Base-by-base conservation (phyloP, 2,113 vertebrate genomes). In the Datnioides undecimradiatus region DNA sequence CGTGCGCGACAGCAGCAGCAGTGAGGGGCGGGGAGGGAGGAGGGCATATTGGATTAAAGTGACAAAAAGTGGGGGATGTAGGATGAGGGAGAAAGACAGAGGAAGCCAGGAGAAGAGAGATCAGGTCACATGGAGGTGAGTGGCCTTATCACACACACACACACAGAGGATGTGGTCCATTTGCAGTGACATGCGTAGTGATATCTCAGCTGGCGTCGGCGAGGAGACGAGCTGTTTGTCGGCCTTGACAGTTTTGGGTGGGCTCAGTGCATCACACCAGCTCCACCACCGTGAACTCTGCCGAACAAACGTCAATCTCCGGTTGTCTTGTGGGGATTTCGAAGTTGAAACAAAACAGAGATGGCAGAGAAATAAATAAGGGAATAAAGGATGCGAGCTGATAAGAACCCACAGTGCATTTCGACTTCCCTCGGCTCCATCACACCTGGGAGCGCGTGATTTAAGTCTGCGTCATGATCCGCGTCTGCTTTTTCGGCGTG, bases 161-260 rank as follows among this genome's bases (percentile, higher is more conserved):
- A 80, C 86, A 91, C 83, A 90, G 83, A 88, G 91, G 86, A 93
- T 87, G 83, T 82, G 90, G 89, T 85, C 92, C 91, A 90, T 92
- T 91, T 91, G 88, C 86, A 73, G 79, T 92, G 91, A 90, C 91
- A 91, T 59, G 16, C 68, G 82, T 72, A 54, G 83, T 63, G 89
- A 88, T 91, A 90, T 92, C 91, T 87, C 76, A 69, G 87, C 89
- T 88, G 73, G 66, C 76, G 77, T 89, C 79, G 70, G 77, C 29
- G 36, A 80, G 62, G 72, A 94, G 90, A 87, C 90, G 80, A 85
- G 85, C 81, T 91, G 88, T 90, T 93, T 90, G 91, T 93, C 79
- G 89, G 88, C 87, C 91, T 87, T 92, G 90, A 93, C 93, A 93
- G 81, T 90, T 93, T 90, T 84, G 87, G 90, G 86, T 85, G 74